Evolutionary conservation across 2,113 vertebrate species (phyloP), one percentile per base, ranked within the genome.

Genomic region (Gobius niger): DNA sequence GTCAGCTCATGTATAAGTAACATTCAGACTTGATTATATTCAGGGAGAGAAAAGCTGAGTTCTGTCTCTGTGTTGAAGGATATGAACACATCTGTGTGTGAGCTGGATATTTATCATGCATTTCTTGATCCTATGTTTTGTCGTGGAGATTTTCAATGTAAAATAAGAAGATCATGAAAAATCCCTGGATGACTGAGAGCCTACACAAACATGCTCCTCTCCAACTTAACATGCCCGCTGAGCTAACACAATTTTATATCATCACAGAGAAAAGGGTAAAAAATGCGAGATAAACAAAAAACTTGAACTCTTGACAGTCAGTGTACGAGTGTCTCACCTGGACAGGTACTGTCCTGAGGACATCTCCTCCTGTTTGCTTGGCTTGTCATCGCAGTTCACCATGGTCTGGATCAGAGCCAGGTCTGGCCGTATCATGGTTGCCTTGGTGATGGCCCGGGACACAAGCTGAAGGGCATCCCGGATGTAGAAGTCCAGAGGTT

Each of bases 381-480:
- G 90, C 52, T 68, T 86, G 78, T 92, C 88, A 0, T 88, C 85
- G 75, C 96, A 98, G 90, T 83, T 92, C 68, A 88, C 83, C 15
- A 44, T 72, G 5, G 89, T 88, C 1, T 94, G 94, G 78, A 92
- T 90, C 13, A 93, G 87, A 0, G 88, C 16, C 0, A 77, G 89
- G 72, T 96, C 91, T 0, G 93, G 94, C 18, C 57, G 89, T 9
- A 78, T 2, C 0, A 1, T 46, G 0, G 91, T 90, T 0, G 93
- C 93, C 0, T 76, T 81, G 5, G 86, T 74, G 0, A 97, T 73
- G 0, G 95, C 95, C 16, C 71, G 82, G 7, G 87, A 75, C 34
- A 98, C 54, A 10, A 97, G 78, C 69, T 93, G 93, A 63, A 96
- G 88, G 0, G 85, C 88, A 0, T 98, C 96, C 0, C 86, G 90